These are phyloP conservation scores for Diloba caeruleocephala DNA, from an alignment of 2,888 invertebrate genomes.

Conservation along the genomic window DNA sequence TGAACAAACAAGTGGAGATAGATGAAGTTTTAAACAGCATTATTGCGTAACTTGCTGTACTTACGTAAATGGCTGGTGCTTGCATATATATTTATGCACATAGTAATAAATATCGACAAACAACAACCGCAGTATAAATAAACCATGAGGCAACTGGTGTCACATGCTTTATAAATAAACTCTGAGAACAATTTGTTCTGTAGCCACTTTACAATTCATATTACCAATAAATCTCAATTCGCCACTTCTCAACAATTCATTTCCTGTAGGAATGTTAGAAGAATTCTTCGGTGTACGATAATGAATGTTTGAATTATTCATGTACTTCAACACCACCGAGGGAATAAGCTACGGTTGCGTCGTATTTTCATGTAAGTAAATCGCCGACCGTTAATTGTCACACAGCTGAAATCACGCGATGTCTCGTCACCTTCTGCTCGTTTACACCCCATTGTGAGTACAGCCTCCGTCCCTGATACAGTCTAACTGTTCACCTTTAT, in stretches of 20 bases:
- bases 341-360: conserved; percentile 44
- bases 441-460: conserved; percentile 33
- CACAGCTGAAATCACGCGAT: conserved; percentile 32
- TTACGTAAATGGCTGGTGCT: not conserved
- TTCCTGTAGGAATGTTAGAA: conserved; percentile 50
- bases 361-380: conserved; percentile 43
- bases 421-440: conserved; percentile 20
- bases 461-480: not conserved
- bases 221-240: conserved; percentile 49
- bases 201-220: conserved; percentile 43
- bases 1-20: conserved; percentile 1
- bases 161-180: conserved; percentile 2
- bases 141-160: not conserved
- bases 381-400: conserved; percentile 48
- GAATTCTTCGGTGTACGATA: conserved; percentile 52
- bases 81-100: too few species aligned
- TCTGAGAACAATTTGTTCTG: conserved; percentile 2
- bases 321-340: conserved; percentile 42
- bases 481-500: conserved; percentile 13
- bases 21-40: conserved; percentile 1
- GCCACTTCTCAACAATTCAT: conserved; percentile 53
- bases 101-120: too few species aligned
- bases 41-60: too few species aligned
- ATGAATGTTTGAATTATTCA: conserved; percentile 65
- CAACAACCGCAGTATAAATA: not conserved